Conservation (phyloP, 2,888 invertebrate genomes). For the Sesia apiformis region DNA sequence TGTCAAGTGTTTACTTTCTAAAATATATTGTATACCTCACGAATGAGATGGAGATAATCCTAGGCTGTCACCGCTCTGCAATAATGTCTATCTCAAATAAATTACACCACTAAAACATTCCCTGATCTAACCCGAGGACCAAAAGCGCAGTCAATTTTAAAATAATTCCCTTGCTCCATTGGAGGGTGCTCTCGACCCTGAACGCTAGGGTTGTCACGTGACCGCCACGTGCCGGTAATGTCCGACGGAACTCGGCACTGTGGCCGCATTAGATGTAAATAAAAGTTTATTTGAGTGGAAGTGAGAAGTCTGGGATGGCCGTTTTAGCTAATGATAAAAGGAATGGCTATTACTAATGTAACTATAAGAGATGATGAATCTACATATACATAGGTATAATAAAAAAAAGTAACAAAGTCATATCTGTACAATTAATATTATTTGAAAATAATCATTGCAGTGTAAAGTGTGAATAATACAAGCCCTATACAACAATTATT, state of each 20-base stretch:
- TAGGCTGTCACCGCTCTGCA: too few relatives aligned
- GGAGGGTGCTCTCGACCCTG: slow-evolving; percentile 33
- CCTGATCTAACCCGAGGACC: neutral
- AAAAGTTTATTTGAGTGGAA: slow-evolving; percentile 39
- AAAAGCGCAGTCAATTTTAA: slow-evolving; percentile 18
- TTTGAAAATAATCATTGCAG: too few relatives aligned
- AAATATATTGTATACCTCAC: too few relatives aligned
- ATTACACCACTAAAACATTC: neutral
- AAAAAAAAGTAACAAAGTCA: too few relatives aligned
- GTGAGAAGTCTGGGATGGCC: slow-evolving; percentile 19
- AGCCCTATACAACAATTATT: too few relatives aligned
- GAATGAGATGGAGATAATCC: neutral
- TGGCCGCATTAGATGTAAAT: slow-evolving; percentile 35
- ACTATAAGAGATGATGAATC: too few relatives aligned
- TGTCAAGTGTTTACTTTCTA: too few relatives aligned
- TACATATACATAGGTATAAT: too few relatives aligned
- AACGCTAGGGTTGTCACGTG: slow-evolving; percentile 36
- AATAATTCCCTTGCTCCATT: slow-evolving; percentile 31
- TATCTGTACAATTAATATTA: too few relatives aligned
- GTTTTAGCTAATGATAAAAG: neutral
- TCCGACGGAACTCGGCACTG: slow-evolving; percentile 37
- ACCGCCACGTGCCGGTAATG: slow-evolving; percentile 29
- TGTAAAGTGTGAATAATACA: too few relatives aligned
- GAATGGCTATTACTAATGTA: too few relatives aligned
- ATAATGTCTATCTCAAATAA: neutral